Evolutionary conservation across 1,140 invertebrate species (phyloP).

Genomic region (Drosophila pachea): DNA sequence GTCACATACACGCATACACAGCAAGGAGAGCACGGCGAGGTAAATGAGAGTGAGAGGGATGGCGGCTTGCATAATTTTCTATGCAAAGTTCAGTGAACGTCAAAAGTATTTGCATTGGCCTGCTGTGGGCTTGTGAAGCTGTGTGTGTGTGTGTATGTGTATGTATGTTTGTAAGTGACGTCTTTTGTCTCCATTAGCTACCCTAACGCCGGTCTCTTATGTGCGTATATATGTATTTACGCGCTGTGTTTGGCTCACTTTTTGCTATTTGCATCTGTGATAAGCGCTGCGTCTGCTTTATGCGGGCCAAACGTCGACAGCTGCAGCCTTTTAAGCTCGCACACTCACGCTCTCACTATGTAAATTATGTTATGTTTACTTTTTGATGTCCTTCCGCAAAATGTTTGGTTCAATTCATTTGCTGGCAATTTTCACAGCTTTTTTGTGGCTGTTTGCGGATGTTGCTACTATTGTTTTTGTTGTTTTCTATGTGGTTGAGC

Average conservation of each 20-base stretch:
- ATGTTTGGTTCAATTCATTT: constrained; percentile 71
- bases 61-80: constrained; percentile 72
- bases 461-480: constrained; percentile 23
- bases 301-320: constrained; percentile 68
- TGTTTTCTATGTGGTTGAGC: constrained; percentile 24
- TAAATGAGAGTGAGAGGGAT: constrained; percentile 28
- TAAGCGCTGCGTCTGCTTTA: constrained; percentile 69
- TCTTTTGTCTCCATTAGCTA: constrained; percentile 57
- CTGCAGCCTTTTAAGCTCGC: constrained; percentile 60
- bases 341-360: constrained; percentile 18
- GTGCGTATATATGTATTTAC: constrained; percentile 13
- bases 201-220: constrained; percentile 36
- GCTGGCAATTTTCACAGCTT: constrained; percentile 46
- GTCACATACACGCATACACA: constrained; percentile 25
- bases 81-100: constrained; percentile 77
- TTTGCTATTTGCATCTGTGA: constrained; percentile 69
- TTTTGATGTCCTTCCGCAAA: constrained; percentile 62
- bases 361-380: constrained; percentile 60
- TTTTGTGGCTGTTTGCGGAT: constrained; percentile 22
- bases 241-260: constrained; percentile 45
- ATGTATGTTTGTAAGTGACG: constrained; percentile 35
- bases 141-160: constrained; percentile 36
- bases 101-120: constrained; percentile 75
- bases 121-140: constrained; percentile 14
- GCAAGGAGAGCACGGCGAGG: constrained; percentile 18